Base-by-base conservation (phyloP, 2,113 vertebrate species). In the Apodemus sylvaticus region DNA sequence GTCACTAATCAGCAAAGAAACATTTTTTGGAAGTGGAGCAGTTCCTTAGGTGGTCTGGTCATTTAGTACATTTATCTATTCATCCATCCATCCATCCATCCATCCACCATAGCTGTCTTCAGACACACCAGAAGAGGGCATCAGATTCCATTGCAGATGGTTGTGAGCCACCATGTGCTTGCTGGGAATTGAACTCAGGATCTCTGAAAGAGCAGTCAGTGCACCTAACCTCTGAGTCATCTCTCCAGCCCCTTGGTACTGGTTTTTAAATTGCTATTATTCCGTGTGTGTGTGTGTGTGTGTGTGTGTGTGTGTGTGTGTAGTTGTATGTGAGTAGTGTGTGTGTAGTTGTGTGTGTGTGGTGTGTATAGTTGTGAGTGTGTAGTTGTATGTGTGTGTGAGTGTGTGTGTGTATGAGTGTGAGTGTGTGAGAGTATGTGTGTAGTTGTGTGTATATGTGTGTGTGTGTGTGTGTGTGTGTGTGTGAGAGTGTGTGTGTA, bases 11-110 rank as follows among this genome's bases (percentile, higher is more conserved):
- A 0, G 0, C 81, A 93, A 96, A 98, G 70, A 95, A 97, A 97
- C 85, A 97, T 77, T 97, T 97, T 97, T 97, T 74, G 87, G 86
- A 93, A 93, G 96, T 70, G 74, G 85, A 96, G 86, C 96, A 82
- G 94, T 96, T 96, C 93, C 94, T 96, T 34, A 0, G 45, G 22
- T 96, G 93, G 94, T 97, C 96, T 96, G 93, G 94, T 97, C 96
- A 98, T 95, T 85, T 92, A 96, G 96, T 83, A 14, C 58, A 58
- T 19, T 53, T 53, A 53, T 53, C 13, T 19, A 58, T 58, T 6
- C 45, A 48, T 48, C 45, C 6, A 48, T 48, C 5, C 26, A 64
- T 48, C 45, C 45, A 48, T 48, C 45, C 45, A 48, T 48, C 5
- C 26, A 64, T 48, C 45, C 45, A 48, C 7, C 45, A n/a, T n/a